Evolutionary conservation across 1,140 invertebrate genomes (phyloP).

Genomic region (Campoletis sonorensis): DNA sequence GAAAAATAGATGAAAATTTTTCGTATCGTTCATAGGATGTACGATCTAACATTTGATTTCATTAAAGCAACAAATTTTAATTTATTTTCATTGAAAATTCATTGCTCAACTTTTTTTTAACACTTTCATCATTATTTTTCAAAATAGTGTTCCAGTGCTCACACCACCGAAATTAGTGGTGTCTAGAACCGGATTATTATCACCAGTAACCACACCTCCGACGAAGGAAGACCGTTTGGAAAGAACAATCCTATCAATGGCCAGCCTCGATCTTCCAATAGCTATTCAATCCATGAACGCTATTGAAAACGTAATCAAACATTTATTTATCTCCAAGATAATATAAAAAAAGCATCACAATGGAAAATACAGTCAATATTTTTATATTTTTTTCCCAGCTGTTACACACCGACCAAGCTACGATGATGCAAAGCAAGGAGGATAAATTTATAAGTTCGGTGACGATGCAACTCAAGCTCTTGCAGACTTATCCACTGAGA

Average conservation of each 20-base stretch:
- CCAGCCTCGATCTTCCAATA: slow-evolving; percentile 80
- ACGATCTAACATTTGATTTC: too few relatives aligned
- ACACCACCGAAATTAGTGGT: slow-evolving; percentile 76
- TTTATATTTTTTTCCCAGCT: slow-evolving; percentile 59
- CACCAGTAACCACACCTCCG: slow-evolving; percentile 61
- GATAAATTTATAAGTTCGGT: slow-evolving; percentile 85
- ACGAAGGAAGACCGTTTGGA: slow-evolving; percentile 76
- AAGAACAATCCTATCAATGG: slow-evolving; percentile 82
- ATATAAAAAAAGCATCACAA: neutral
- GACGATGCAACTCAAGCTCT: slow-evolving; percentile 83
- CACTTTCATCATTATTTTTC: slow-evolving; percentile 50
- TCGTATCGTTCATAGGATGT: too few relatives aligned
- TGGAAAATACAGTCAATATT: neutral
- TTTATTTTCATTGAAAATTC: too few relatives aligned
- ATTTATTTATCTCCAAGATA: neutral
- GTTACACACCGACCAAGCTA: slow-evolving; percentile 69
- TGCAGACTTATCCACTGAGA: slow-evolving; percentile 75
- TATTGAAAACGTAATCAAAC: slow-evolving; percentile 76
- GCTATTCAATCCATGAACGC: slow-evolving; percentile 83
- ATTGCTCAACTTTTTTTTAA: too few relatives aligned
- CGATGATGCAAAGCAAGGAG: slow-evolving; percentile 80
- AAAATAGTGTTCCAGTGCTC: slow-evolving; percentile 72
- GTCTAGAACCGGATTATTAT: slow-evolving; percentile 62
- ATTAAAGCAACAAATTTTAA: too few relatives aligned
- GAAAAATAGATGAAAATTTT: too few relatives aligned